Conservation (phyloP, 2,797 vertebrate genomes). For the Epinephelus malabaricus region DNA sequence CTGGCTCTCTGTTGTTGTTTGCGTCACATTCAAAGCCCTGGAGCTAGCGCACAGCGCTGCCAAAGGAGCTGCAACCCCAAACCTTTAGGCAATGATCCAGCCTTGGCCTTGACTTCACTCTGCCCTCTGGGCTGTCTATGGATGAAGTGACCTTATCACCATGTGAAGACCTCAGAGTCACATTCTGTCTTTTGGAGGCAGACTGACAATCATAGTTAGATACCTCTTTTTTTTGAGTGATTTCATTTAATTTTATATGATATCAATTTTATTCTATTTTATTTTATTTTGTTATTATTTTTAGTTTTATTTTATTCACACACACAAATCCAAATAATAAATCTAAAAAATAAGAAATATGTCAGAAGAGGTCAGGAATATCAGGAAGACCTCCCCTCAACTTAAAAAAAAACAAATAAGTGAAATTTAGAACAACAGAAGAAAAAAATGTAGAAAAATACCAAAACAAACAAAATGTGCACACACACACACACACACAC, state of each 20-base stretch:
- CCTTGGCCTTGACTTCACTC: slow-evolving; percentile 26
- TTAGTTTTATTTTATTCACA: too few relatives aligned
- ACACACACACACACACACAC: too few relatives aligned
- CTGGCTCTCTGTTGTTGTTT: slow-evolving; percentile 13
- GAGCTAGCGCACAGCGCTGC: slow-evolving; percentile 1
- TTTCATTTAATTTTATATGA: not conserved
- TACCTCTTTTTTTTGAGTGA: not conserved
- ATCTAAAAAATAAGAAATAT: too few relatives aligned
- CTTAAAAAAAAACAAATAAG: too few relatives aligned
- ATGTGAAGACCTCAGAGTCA: not conserved
- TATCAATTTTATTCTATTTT: too few relatives aligned
- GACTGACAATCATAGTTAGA: slow-evolving; percentile 9
- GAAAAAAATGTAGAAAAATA: too few relatives aligned
- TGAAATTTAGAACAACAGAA: too few relatives aligned
- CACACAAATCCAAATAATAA: too few relatives aligned
- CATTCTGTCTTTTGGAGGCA: slow-evolving; percentile 8
- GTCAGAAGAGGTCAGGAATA: too few relatives aligned
- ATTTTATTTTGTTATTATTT: too few relatives aligned
- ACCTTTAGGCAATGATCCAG: slow-evolving; percentile 37
- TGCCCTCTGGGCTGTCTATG: slow-evolving; percentile 16
- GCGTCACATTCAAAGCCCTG: slow-evolving; percentile 20
- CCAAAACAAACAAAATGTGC: too few relatives aligned
- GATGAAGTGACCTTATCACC: slow-evolving; percentile 22
- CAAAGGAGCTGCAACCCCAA: slow-evolving; percentile 35
- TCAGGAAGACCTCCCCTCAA: too few relatives aligned